phyloP scores from a whole-genome alignment of 1,140 invertebrate species.

The Trichonephila clavipes region DNA sequence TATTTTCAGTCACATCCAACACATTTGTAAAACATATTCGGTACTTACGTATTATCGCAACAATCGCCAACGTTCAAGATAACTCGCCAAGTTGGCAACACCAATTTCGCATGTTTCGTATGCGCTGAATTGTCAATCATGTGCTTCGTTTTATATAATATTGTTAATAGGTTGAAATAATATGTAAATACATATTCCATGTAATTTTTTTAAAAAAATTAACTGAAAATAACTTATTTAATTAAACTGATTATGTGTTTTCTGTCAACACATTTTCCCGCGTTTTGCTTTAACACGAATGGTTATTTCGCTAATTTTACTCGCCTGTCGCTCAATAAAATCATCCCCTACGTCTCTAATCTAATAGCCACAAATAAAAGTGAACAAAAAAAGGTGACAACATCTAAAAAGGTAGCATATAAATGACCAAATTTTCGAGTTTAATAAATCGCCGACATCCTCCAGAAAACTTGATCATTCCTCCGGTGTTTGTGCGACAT shows the following conservation, averaged over 20 bases:
- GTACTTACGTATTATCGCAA: no score
- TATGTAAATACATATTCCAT: no score
- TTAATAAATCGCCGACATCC: constrained; percentile 16
- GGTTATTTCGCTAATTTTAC: neutral
- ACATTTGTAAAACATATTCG: no score
- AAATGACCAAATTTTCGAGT: neutral
- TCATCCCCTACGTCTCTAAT: neutral
- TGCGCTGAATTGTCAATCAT: no score
- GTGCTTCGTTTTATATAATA: no score
- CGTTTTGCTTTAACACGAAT: neutral
- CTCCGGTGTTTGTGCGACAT: neutral
- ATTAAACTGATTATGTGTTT: neutral
- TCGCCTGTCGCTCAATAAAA: neutral
- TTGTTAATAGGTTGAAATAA: no score
- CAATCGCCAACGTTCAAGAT: no score
- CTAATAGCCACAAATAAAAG: neutral
- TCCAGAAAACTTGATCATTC: neutral
- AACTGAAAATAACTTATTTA: no score
- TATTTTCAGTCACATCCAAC: no score
- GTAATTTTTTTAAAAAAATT: no score
- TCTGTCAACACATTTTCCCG: neutral
- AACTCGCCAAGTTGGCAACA: no score
- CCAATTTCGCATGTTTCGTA: no score
- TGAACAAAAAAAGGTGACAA: neutral
- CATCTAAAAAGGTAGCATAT: neutral